phyloP scores from a whole-genome alignment of 53 echinoderm and acorn worm genomes.

The Hippasteria phrygiana region DNA sequence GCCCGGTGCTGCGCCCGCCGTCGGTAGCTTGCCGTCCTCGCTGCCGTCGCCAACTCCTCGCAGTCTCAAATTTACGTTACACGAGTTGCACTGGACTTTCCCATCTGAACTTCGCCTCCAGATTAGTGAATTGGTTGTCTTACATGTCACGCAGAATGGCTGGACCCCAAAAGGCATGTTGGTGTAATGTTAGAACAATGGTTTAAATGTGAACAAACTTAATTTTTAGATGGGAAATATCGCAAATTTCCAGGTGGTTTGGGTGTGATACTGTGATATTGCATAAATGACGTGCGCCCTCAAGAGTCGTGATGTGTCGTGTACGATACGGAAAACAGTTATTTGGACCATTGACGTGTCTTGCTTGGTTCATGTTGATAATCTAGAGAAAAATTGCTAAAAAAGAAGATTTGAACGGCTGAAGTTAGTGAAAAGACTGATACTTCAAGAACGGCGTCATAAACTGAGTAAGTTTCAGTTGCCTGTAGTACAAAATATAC shows the following conservation, averaged over 20 bases:
- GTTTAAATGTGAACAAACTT: too few species aligned
- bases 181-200: background rate
- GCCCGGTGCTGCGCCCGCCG: slow-evolving; percentile 40
- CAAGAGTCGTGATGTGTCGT: background rate
- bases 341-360: too few species aligned
- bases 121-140: slow-evolving; percentile 82
- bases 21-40: slow-evolving; percentile 41
- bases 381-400: too few species aligned
- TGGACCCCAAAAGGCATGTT: slow-evolving; percentile 79
- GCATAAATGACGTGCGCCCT: background rate
- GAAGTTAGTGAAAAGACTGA: too few species aligned
- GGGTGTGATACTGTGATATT: background rate
- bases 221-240: background rate
- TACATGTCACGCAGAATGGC: slow-evolving; percentile 86
- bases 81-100: slow-evolving; percentile 83
- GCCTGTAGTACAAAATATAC: too few species aligned
- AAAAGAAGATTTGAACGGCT: too few species aligned
- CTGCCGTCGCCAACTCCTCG: slow-evolving; percentile 39
- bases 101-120: slow-evolving; percentile 84
- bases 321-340: background rate
- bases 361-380: too few species aligned
- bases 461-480: too few species aligned
- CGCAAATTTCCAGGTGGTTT: too few species aligned
- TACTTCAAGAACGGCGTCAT: too few species aligned
- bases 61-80: slow-evolving; percentile 62